These are phyloP conservation scores for Aspidiotus rigidus DNA, from an alignment of 2,888 invertebrate genomes.

Conservation along the genomic window DNA sequence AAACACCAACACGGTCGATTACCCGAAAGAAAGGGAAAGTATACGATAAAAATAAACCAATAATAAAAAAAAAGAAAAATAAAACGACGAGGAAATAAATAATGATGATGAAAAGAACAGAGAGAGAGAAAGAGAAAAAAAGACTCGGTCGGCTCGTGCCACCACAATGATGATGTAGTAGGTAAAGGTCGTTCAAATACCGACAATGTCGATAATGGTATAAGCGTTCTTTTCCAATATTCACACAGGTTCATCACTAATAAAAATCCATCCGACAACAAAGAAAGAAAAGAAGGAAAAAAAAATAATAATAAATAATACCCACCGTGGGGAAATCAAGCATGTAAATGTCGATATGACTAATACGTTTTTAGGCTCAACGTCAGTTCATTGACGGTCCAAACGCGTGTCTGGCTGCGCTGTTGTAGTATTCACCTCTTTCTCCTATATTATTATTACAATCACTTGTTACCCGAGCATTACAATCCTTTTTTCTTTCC, in stretches of 20 bases:
- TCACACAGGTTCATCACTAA: background rate
- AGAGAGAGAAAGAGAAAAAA: background rate
- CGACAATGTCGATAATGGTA: no score
- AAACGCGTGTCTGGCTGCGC: no score
- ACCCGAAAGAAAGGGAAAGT: constrained; percentile 25
- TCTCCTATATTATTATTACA: no score
- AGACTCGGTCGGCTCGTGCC: constrained; percentile 23
- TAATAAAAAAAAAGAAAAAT: constrained; percentile 18
- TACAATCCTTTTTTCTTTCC: no score
- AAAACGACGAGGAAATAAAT: background rate
- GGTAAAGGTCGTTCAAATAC: constrained; percentile 21
- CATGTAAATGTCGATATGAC: constrained; percentile 12
- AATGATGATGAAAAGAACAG: background rate
- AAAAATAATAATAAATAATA: background rate
- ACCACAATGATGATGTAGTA: constrained; percentile 21
- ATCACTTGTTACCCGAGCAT: no score
- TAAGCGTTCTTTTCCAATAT: no score
- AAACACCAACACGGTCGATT: constrained; percentile 24
- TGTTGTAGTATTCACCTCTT: no score
- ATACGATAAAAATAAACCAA: constrained; percentile 19
- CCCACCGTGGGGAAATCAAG: background rate
- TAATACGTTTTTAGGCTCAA: no score
- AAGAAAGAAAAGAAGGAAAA: background rate
- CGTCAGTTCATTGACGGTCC: no score
- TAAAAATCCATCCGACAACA: constrained; percentile 1